phyloP scores from a whole-genome alignment of 2,888 invertebrate genomes.

The Drosophila diplacantha region DNA sequence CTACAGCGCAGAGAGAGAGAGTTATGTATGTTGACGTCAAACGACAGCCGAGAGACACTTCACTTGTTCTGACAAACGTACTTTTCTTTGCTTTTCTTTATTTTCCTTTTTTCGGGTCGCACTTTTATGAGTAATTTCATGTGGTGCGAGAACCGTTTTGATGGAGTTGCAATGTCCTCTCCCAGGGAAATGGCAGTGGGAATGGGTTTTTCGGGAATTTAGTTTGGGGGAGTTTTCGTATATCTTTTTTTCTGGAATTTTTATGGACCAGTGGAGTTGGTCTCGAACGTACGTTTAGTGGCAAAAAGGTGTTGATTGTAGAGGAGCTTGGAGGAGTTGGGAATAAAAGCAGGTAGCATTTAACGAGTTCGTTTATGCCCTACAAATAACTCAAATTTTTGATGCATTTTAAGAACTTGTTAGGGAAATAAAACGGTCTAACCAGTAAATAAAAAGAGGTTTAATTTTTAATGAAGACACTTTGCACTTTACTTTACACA shows the following conservation, averaged over 20 bases:
- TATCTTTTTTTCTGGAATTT: conserved; percentile 8
- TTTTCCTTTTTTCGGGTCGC: conserved; percentile 31
- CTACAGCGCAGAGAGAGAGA: conserved; percentile 33
- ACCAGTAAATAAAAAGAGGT: background rate
- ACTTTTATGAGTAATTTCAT: conserved; percentile 64
- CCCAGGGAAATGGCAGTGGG: conserved; percentile 13
- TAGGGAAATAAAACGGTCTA: background rate
- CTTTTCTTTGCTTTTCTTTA: conserved; percentile 40
- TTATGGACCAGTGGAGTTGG: conserved; percentile 25
- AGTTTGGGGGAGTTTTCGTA: conserved; percentile 2
- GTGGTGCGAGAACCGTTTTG: conserved; percentile 60
- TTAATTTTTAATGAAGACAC: background rate
- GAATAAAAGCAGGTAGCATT: conserved; percentile 14
- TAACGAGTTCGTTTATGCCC: conserved; percentile 30
- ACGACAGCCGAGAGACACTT: conserved; percentile 43
- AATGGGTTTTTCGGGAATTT: conserved; percentile 14
- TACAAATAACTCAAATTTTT: conserved; percentile 12
- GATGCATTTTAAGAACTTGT: background rate
- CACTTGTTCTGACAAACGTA: conserved; percentile 23
- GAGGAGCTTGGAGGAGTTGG: conserved; percentile 3
- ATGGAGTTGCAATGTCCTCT: conserved; percentile 55
- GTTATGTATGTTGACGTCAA: conserved; percentile 55
- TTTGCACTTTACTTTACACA: no score
- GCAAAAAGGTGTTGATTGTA: conserved; percentile 19
- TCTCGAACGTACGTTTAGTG: conserved; percentile 14